These are phyloP conservation scores for Brotula barbata DNA, from an alignment of 2,797 vertebrate genomes.

Conservation along the genomic window DNA sequence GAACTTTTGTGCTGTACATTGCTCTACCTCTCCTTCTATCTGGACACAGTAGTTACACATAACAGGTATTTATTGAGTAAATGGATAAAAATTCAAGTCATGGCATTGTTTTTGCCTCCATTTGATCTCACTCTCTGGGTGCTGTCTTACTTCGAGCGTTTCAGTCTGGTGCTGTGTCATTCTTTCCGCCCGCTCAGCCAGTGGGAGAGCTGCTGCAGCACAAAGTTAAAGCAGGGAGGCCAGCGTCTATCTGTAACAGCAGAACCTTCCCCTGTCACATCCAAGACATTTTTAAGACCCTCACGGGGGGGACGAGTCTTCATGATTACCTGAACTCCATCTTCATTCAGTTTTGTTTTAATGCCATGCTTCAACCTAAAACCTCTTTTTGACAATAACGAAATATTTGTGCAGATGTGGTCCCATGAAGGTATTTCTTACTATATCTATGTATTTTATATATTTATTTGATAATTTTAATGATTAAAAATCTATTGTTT, in stretches of 20 bases:
- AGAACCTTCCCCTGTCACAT: not conserved
- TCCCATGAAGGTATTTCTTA: too few relatives aligned
- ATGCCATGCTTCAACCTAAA: too few relatives aligned
- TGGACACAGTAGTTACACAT: not conserved
- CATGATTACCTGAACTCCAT: too few relatives aligned
- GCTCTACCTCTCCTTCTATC: not conserved
- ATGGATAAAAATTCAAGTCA: too few relatives aligned
- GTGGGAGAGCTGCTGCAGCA: conserved; percentile 49
- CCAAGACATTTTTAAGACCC: not conserved
- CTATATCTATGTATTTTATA: too few relatives aligned
- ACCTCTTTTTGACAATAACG: too few relatives aligned
- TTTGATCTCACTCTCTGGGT: conserved; percentile 52
- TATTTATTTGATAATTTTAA: too few relatives aligned
- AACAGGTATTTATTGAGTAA: too few relatives aligned
- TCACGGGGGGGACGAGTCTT: not conserved
- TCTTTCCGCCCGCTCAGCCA: conserved; percentile 74
- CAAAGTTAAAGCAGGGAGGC: conserved; percentile 37
- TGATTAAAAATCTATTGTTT: too few relatives aligned
- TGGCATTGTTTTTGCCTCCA: conserved; percentile 21
- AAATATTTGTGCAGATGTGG: too few relatives aligned
- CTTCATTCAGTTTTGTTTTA: too few relatives aligned
- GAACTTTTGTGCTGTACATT: not conserved
- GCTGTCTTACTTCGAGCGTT: conserved; percentile 47
- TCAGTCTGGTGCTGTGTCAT: conserved; percentile 65
- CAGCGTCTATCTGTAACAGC: conserved; percentile 44